Evolutionary conservation across 2,888 invertebrate genomes (phyloP), one percentile per base, ranked within the genome.

Genomic region (Eupithecia vulgata): DNA sequence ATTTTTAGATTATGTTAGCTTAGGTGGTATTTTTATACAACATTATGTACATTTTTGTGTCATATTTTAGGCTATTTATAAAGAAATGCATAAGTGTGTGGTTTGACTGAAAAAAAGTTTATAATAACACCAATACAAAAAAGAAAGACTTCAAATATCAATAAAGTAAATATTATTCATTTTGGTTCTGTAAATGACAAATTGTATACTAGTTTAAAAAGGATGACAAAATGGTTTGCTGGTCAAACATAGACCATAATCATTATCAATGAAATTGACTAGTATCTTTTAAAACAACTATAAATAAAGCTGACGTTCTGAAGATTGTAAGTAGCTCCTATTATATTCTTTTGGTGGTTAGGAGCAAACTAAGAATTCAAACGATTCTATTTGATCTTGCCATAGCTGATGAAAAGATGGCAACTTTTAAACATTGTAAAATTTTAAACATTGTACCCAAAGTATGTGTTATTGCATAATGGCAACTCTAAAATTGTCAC

Each of bases 31-130:
- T 83, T 71, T 48, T 61, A 71, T 8, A 68, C 13, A 71, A 73
- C 64, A 67, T 72, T 75, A 78, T 87, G 87, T 87, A 87, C 81
- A 87, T 87, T 84, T 65, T 86, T 88, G 90, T 91, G 90, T 91
- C 90, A 90, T 90, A 90, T 85, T 79, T 78, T 75, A 72, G 69
- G 69, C 6, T 70, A 71, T 71, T 77, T 78, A 70, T 76, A 76
- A 40, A 35, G 37, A 52, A 48, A 66, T 69, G 21, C 61, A 57
- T 48, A 45, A 70, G 62, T 74, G 70, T 70, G 61, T 57, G 48
- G 34, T 61, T 61, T 21, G 17, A 34, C 34, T 61, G 57, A 52
- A 52, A 12, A 52, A 21, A 21, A 52, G 48, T 48, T 52, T 52
- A 21, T 10, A 61, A 34, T 8, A 61, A 61, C 61, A 25, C 34